phyloP scores from a whole-genome alignment of 35 echinoderm and acorn worm species.

The Hemicentrotus pulcherrimus region DNA sequence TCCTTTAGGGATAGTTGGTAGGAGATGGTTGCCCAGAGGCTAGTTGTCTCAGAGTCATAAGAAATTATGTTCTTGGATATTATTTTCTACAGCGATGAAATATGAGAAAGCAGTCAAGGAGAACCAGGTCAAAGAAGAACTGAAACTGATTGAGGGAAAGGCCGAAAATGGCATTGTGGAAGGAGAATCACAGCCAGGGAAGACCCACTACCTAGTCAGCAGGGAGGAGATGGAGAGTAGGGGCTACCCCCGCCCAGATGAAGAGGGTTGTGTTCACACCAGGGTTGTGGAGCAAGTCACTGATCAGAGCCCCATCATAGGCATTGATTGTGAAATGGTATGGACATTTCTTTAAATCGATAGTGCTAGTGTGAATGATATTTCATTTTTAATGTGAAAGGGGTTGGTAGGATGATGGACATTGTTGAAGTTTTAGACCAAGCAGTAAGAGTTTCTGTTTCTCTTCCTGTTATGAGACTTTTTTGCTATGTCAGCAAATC shows the following conservation, averaged over 20 bases:
- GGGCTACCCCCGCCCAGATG: conserved; percentile 54
- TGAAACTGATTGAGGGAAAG: not conserved
- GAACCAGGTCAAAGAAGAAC: not conserved
- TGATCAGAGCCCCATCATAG: conserved; percentile 75
- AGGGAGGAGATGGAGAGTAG: conserved; percentile 48
- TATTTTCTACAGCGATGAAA: not conserved
- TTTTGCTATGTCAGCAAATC: too few relatives aligned
- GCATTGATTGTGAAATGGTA: conserved; percentile 96
- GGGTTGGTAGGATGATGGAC: too few relatives aligned
- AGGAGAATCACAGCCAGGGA: conserved; percentile 20
- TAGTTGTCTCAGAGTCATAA: too few relatives aligned
- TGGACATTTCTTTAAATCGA: not conserved
- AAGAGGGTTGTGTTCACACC: conserved; percentile 44
- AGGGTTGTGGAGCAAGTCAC: conserved; percentile 43
- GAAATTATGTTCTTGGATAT: not conserved
- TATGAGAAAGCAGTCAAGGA: conserved; percentile 19
- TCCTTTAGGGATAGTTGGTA: too few relatives aligned
- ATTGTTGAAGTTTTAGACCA: too few relatives aligned
- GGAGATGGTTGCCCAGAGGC: too few relatives aligned
- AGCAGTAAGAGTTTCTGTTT: too few relatives aligned
- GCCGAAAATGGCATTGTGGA: not conserved
- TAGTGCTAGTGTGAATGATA: too few relatives aligned
- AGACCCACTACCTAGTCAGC: conserved; percentile 58
- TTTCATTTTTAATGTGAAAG: too few relatives aligned
- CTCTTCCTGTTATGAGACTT: too few relatives aligned